Base-by-base conservation (phyloP, 2,888 invertebrate genomes). In the Lasioglossum lativentre region DNA sequence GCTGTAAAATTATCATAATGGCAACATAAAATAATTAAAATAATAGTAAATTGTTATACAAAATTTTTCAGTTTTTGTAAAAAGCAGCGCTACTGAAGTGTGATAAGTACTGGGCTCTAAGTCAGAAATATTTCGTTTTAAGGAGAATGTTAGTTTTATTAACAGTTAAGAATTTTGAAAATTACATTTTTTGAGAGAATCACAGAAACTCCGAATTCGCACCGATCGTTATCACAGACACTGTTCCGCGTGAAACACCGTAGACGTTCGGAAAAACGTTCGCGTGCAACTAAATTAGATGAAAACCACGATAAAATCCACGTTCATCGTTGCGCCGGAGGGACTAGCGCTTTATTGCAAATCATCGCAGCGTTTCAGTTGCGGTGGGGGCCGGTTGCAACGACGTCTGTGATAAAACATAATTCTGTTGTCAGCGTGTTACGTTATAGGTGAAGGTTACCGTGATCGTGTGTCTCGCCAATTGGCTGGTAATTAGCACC, bases 401-500 rank as follows among this genome's bases (percentile, higher is more conserved):
- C 77, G 71, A 79, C 80, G 83, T 30, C 59, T 63, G 56, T 66
- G 81, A 87, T 83, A 83, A 83, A 81, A 40, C 73, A 34, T 81
- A 71, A 87, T 71, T 75, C 78, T n/a, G 59, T 38, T 34, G 80
- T 78, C 72, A 59, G 19, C 56, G 59, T 59, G 74, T 68, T 74
- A 59, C 75, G 86, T 81, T 86, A 79, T 83, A 74, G 83, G 86
- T 86, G 86, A 86, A 87, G 87, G 87, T 87, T 66, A 79, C 19
- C 56, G 59, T 12, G 85, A 72, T 80, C 68, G 56, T 81, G 76
- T 72, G 72, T 78, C 52, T 71, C 81, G 78, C 72, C 78, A 72
- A 40, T 4, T 27, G 30, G n/a, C 27, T 72, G 56, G 75, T 78
- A 77, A 81, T 68, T 16, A 34, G 30, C 12, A 45, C 23, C 71